Percentiles rank a stretch among this genome's conserved stretches.
Conservation (phyloP, 2,113 vertebrate species). For the Columbina picui region DNA sequence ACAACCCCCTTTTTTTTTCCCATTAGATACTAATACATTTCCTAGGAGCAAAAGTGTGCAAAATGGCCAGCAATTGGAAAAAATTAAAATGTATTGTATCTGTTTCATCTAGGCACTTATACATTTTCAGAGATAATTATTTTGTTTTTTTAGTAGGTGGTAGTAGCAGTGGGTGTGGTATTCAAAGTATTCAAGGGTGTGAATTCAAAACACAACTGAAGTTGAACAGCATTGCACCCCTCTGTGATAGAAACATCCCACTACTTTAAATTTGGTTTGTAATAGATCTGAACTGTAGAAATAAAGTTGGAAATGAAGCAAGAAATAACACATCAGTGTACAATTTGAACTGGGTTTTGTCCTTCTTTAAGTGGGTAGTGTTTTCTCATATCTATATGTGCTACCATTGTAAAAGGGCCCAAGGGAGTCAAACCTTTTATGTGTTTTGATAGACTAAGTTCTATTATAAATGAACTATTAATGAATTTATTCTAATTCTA, state of each 20-base stretch:
- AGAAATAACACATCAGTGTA: neutral
- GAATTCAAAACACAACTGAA: neutral
- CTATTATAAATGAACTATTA: constrained; percentile 65
- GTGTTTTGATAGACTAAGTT: constrained; percentile 72
- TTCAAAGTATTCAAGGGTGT: no score
- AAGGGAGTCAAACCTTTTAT: constrained; percentile 61
- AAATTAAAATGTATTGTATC: neutral
- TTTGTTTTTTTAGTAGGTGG: neutral
- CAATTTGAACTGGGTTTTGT: constrained; percentile 30
- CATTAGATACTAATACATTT: neutral
- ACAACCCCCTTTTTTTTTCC: neutral
- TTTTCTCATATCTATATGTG: constrained; percentile 46
- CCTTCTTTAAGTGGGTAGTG: neutral
- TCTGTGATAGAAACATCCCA: neutral
- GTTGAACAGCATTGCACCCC: neutral
- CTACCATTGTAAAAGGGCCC: constrained; percentile 20
- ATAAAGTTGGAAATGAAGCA: neutral
- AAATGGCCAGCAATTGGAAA: neutral
- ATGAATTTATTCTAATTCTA: constrained; percentile 71
- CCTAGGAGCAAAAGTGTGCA: neutral
- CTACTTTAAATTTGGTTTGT: neutral
- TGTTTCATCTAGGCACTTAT: neutral
- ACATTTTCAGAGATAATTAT: neutral
- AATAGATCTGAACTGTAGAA: neutral
- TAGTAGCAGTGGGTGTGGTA: neutral